These are phyloP conservation scores for Myoxocephalus aenaeus DNA, from an alignment of 2,797 vertebrate species.

Conservation along the genomic window DNA sequence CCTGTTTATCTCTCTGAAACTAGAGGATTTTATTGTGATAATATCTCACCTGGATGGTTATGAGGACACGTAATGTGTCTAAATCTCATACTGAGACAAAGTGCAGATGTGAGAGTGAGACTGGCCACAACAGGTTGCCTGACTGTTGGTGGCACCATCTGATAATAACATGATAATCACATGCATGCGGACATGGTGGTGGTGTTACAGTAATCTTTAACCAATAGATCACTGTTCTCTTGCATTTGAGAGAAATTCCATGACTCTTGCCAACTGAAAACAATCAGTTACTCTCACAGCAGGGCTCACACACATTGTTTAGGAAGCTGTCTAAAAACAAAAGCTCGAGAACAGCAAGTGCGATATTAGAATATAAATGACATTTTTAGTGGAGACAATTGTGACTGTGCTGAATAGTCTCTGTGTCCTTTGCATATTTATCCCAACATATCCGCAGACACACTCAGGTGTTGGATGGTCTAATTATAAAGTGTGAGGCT, in stretches of 20 bases:
- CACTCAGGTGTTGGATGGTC: not conserved
- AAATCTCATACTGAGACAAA: not conserved
- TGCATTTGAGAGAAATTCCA: conserved; percentile 19
- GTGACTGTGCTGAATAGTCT: not conserved
- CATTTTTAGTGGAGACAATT: not conserved
- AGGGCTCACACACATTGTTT: not conserved
- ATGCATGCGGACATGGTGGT: conserved; percentile 7
- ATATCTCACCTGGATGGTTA: conserved; percentile 18
- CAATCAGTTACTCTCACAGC: conserved; percentile 12
- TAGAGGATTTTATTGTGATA: not conserved
- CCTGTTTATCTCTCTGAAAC: conserved; percentile 14
- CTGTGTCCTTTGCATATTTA: conserved; percentile 7
- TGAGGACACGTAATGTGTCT: not conserved
- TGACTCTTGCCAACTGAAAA: conserved; percentile 7
- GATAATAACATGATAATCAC: conserved; percentile 4
- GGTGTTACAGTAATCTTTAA: not conserved
- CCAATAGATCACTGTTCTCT: conserved; percentile 1
- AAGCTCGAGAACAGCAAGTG: not conserved
- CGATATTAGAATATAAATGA: not conserved
- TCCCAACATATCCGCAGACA: not conserved
- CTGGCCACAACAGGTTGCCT: conserved; percentile 3
- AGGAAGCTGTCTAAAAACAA: conserved; percentile 31
- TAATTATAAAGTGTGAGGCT: not conserved
- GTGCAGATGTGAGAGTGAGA: not conserved
- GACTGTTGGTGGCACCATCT: not conserved